Conservation (phyloP, 1,140 invertebrate species). For the Epicauta chinensis region DNA sequence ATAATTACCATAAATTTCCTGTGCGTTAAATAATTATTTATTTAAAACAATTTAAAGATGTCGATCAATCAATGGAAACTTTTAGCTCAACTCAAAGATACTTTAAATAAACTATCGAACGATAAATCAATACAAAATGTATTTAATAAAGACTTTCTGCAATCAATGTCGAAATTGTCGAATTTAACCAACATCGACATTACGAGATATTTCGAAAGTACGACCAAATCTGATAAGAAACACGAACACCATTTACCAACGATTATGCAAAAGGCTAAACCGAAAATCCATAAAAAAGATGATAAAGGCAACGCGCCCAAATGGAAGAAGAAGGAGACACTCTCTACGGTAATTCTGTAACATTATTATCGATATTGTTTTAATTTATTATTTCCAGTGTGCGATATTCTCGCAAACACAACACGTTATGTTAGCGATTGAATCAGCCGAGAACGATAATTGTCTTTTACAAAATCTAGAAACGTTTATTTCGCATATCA, state of each 20-base stretch:
- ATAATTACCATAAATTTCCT: too few species aligned
- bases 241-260: not conserved
- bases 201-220: not conserved
- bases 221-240: conserved; percentile 7
- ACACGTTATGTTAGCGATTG: conserved; percentile 59
- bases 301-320: conserved; percentile 23
- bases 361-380: conserved; percentile 24
- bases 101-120: conserved; percentile 1
- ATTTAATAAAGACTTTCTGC: conserved; percentile 1
- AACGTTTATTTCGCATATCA: conserved; percentile 62
- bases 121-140: not conserved
- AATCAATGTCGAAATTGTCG: conserved; percentile 1
- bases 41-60: not conserved
- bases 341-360: conserved; percentile 14
- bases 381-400: conserved; percentile 44
- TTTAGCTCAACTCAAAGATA: not conserved
- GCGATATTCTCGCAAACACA: conserved; percentile 59
- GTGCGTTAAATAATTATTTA: too few species aligned
- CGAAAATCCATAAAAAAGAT: conserved; percentile 2
- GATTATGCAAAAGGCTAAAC: conserved; percentile 14
- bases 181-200: not conserved
- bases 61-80: conserved; percentile 9
- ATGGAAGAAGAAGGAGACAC: conserved; percentile 27
- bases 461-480: conserved; percentile 44
- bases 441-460: conserved; percentile 46